Base-by-base conservation (phyloP, 1,140 invertebrate species). In the Meloidogyne floridensis region DNA sequence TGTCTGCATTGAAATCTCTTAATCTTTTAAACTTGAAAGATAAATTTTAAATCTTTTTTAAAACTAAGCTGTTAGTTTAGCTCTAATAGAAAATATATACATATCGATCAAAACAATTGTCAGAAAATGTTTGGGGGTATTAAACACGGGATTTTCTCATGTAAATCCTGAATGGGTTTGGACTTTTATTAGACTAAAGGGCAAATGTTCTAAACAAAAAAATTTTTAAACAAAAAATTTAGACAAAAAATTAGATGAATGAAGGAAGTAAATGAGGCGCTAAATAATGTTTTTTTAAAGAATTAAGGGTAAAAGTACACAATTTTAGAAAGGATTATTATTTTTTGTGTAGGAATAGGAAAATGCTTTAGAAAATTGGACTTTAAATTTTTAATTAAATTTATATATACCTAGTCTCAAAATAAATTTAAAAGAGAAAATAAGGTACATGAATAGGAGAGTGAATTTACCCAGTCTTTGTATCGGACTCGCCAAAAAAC, bases 71-170 rank as follows among this genome's bases (percentile, higher is more conserved):
- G n/a, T 65, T 65, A 13, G n/a, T n/a, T 65, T 15, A 5, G 4
- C 15, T 59, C 15, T 3, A 32, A 32, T 32, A 32, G 32, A 32
- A 32, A 32, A 32, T 32, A 32, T 32, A 32, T 32, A 20, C 20
- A 65, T n/a, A 65, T 65, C n/a, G 59, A 65, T 65, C n/a, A 11
- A 65, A 65, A n/a, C 59, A 65, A 65, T 65, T 65, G 59, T n/a
- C n/a, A n/a, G 15, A 65, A 65, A 65, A 6, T 65, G 15, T 65
- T n/a, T 13, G 15, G 15, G 13, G 13, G 0, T 65, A n/a, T 65
- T 65, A 65, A 65, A n/a, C 59, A 65, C 59, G 59, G 59, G 59
- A 65, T 65, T 65, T 65, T 65, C 59, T 65, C 32, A 32, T 65
- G 10, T 65, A 15, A 15, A 65, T n/a, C 8, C 7, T 47, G n/a